Percentiles rank a stretch among this genome's conserved stretches.
Conservation (phyloP, 2,797 vertebrate species). For the Pteropus rufus region DNA sequence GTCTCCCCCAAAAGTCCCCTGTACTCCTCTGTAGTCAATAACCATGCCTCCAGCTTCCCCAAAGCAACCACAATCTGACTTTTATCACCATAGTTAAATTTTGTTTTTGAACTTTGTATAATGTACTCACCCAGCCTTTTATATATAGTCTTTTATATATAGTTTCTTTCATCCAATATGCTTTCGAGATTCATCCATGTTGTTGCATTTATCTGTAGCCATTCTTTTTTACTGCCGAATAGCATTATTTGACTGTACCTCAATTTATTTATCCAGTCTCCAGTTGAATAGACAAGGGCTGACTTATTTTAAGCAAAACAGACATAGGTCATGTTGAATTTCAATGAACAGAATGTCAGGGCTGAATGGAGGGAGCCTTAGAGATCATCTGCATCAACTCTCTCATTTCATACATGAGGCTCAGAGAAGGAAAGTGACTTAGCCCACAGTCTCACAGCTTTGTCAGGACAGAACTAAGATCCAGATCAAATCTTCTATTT, state of each 20-base stretch:
- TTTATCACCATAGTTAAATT: background rate
- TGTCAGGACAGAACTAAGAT: background rate
- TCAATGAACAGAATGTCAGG: background rate
- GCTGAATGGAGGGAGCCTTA: background rate
- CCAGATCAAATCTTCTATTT: background rate
- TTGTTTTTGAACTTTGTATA: background rate
- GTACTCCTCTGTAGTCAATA: background rate
- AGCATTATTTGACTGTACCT: background rate
- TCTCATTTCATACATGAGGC: background rate
- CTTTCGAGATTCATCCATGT: background rate
- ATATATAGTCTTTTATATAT: background rate
- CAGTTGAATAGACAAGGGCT: background rate
- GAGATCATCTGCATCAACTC: background rate
- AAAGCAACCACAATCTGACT: background rate
- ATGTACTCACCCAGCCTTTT: background rate
- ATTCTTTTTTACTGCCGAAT: background rate
- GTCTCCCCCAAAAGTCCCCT: background rate
- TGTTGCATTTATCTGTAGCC: background rate
- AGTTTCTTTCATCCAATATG: background rate
- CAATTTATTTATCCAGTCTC: background rate
- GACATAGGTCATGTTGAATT: background rate
- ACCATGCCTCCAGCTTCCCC: background rate
- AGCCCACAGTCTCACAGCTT: background rate
- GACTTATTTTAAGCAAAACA: background rate
- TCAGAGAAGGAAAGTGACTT: background rate